Base-by-base conservation (phyloP, 2,888 invertebrate genomes). In the Ommatoiulus sabulosus region DNA sequence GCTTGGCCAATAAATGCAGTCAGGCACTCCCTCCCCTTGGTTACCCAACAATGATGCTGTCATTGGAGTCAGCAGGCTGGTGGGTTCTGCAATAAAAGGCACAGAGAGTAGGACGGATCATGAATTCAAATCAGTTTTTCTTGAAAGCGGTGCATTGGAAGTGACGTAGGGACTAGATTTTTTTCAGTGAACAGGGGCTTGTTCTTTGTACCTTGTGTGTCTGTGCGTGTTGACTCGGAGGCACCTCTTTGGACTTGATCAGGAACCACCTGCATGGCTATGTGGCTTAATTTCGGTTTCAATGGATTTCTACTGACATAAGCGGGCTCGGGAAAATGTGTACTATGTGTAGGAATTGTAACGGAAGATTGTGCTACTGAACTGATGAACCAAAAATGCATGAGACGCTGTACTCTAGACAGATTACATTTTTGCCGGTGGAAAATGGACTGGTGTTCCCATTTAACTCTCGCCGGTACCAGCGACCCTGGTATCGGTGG, bases 391-490 rank as follows among this genome's bases (percentile, higher is more conserved):
- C 72, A 72, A 24, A 72, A 20, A 85, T 85, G 85, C 17, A 43
- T 20, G 20, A 87, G 48, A 44, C 17, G 17, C 12, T 88, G n/a
- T 88, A 63, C 46, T 88, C 88, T 84, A 80, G 80, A 44, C 80
- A 88, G 52, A 72, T 88, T 5, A 88, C 88, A 80, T 88, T 88
- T 46, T 84, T 88, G 84, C 88, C 88, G n/a, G 88, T 88, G 88
- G 46, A 44, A 63, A 88, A 88, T 84, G 88, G 44, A 44, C 35
- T 88, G 44, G 88, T 88, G 17, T 88, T 88, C 46, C 88, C 88
- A 15, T 88, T 88, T 84, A 84, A 88, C 24, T n/a, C 88, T n/a
- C 84, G 88, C 12, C 46, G 84, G 88, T 44, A 88, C 46, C 88
- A 84, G 46, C n/a, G 88, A 88, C 72, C 88, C 15, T 88, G 88